Conservation (phyloP, 1,140 invertebrate genomes). For the Hormaphis cornu region DNA sequence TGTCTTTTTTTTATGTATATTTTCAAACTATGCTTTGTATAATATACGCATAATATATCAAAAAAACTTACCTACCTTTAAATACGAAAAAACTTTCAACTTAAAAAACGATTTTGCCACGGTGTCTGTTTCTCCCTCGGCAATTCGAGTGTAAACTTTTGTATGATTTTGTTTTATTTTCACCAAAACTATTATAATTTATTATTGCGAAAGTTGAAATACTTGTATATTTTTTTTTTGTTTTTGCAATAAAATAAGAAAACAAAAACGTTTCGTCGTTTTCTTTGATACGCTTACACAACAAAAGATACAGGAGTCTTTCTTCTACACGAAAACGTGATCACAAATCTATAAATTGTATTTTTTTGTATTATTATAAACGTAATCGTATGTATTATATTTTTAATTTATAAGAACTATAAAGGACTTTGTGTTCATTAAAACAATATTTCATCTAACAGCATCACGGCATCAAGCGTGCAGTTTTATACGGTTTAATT, state of each 20-base stretch:
- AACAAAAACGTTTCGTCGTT: neutral
- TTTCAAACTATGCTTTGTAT: neutral
- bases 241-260: neutral
- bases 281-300: neutral
- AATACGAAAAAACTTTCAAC: neutral
- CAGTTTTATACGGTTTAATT: no score
- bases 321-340: no score
- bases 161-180: conserved; percentile 4
- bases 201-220: neutral
- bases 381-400: no score
- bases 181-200: conserved; percentile 12
- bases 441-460: neutral
- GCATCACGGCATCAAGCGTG: no score
- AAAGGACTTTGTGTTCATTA: no score
- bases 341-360: no score
- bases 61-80: neutral
- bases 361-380: no score
- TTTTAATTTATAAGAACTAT: neutral
- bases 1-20: neutral
- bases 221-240: neutral
- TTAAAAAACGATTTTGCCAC: neutral
- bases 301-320: neutral
- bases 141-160: neutral
- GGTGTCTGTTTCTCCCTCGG: neutral
- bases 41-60: neutral